Conservation (phyloP, 1,140 invertebrate species). For the Diachasma alloeum region DNA sequence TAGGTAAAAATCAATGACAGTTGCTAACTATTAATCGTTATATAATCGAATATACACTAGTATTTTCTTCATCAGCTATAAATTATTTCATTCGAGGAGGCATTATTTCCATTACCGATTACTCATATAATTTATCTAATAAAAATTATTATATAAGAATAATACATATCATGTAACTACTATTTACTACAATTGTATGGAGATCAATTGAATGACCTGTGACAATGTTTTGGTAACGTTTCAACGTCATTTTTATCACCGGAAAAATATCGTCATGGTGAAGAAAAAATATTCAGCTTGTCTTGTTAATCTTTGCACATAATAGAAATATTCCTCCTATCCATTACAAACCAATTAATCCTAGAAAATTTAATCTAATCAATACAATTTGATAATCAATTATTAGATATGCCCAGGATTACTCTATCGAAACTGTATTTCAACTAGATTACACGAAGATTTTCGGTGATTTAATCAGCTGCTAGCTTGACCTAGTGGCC, state of each 20-base stretch:
- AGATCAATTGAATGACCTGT: slow-evolving; percentile 59
- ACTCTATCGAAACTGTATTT: background rate
- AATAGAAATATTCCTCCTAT: background rate
- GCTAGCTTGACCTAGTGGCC: background rate
- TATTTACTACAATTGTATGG: slow-evolving; percentile 57
- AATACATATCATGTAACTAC: slow-evolving; percentile 44
- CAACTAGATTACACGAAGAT: slow-evolving; percentile 7
- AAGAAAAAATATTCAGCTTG: background rate
- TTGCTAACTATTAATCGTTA: slow-evolving; percentile 27
- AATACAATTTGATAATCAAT: slow-evolving; percentile 10
- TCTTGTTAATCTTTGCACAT: background rate
- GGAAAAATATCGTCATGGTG: background rate
- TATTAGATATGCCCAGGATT: slow-evolving; percentile 7
- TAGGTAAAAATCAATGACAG: slow-evolving; percentile 37
- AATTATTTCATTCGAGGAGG: slow-evolving; percentile 6
- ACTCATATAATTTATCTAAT: slow-evolving; percentile 52
- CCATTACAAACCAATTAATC: background rate
- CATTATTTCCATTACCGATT: slow-evolving; percentile 10
- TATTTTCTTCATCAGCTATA: slow-evolving; percentile 29
- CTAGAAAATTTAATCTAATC: slow-evolving; percentile 3
- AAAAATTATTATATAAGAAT: slow-evolving; percentile 55
- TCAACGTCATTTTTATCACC: background rate
- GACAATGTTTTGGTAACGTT: slow-evolving; percentile 56
- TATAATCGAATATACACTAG: slow-evolving; percentile 37
- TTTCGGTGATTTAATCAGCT: background rate